Percentiles rank a stretch among this genome's conserved stretches.
These are phyloP conservation scores for Arctia plantaginis DNA, from an alignment of 2,888 invertebrate species.

Conservation along the genomic window DNA sequence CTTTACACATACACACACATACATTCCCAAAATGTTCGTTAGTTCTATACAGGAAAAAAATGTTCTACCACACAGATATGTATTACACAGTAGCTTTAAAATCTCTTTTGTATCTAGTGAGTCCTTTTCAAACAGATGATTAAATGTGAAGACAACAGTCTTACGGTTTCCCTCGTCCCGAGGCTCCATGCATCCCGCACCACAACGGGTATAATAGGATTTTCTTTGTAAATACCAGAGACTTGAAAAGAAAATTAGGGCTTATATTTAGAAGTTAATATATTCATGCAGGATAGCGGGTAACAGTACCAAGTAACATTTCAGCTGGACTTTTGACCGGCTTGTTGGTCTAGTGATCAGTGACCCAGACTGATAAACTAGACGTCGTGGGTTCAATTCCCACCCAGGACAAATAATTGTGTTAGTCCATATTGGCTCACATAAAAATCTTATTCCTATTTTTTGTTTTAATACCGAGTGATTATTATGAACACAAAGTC, in stretches of 20 bases:
- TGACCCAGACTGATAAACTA: no score
- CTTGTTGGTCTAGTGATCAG: no score
- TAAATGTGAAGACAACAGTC: slow-evolving; percentile 45
- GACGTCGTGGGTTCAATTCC: no score
- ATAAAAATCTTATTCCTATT: no score
- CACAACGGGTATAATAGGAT: slow-evolving; percentile 17
- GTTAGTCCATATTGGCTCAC: no score
- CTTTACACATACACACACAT: not conserved
- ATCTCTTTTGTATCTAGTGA: not conserved
- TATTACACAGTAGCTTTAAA: not conserved
- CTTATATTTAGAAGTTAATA: slow-evolving; percentile 4
- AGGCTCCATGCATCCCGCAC: slow-evolving; percentile 24
- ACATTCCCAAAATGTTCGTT: not conserved
- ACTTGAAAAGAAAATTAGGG: slow-evolving; percentile 12
- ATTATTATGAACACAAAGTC: no score
- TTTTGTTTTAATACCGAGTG: no score
- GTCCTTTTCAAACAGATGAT: slow-evolving; percentile 31
- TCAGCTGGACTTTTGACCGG: not conserved
- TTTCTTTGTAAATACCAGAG: slow-evolving; percentile 16
- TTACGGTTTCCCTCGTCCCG: slow-evolving; percentile 42
- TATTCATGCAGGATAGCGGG: not conserved
- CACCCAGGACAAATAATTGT: no score
- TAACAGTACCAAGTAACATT: no score
- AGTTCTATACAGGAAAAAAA: not conserved
- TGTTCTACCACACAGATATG: not conserved